phyloP scores from a whole-genome alignment of 2,797 vertebrate genomes.

The Huso huso region DNA sequence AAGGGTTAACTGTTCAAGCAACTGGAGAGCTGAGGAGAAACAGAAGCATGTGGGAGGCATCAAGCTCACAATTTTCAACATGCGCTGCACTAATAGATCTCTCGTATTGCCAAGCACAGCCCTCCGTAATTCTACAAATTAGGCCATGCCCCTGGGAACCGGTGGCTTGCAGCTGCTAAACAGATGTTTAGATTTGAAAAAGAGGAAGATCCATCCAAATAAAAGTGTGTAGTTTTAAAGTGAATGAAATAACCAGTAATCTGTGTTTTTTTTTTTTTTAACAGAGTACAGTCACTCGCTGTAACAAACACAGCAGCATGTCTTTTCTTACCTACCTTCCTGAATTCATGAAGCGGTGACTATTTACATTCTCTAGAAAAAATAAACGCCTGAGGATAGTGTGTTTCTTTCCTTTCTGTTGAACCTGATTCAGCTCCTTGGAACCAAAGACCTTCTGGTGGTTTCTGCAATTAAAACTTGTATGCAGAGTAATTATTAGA shows the following conservation, averaged over 20 bases:
- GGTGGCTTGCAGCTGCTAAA: conserved; percentile 48
- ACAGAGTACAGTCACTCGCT: not conserved
- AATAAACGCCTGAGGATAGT: too few relatives aligned
- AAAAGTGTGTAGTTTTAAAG: conserved; percentile 27
- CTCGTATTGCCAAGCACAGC: conserved; percentile 48
- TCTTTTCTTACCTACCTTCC: too few relatives aligned
- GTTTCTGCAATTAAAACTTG: too few relatives aligned
- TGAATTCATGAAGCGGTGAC: too few relatives aligned
- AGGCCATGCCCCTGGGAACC: conserved; percentile 51
- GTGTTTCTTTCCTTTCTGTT: too few relatives aligned
- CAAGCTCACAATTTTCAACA: conserved; percentile 45
- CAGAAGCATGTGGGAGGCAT: conserved; percentile 58
- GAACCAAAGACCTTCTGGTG: too few relatives aligned
- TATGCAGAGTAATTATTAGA: too few relatives aligned
- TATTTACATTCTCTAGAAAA: too few relatives aligned
- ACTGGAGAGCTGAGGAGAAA: conserved; percentile 31
- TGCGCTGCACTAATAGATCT: conserved; percentile 51
- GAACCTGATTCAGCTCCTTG: too few relatives aligned
- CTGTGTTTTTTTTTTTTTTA: not conserved
- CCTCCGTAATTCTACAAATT: conserved; percentile 58
- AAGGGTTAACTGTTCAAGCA: conserved; percentile 39
- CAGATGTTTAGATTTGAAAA: conserved; percentile 43
- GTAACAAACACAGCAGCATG: not conserved
- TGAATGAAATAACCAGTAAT: conserved; percentile 31
- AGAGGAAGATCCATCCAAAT: conserved; percentile 34